phyloP scores from a whole-genome alignment of 2,888 invertebrate species.

The Acleris literana region DNA sequence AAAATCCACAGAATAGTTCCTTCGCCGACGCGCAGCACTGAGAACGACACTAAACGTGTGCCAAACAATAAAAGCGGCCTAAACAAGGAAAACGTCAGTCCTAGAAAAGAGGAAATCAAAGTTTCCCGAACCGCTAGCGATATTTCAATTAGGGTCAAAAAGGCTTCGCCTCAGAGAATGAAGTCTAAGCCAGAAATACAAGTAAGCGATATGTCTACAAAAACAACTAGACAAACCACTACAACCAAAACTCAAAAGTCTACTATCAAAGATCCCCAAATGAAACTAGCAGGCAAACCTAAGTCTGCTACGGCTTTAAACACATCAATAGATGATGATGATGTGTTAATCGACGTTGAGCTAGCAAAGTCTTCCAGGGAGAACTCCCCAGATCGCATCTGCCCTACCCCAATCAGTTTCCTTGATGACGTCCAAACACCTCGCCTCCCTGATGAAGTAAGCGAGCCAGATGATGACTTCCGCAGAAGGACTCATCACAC shows the following conservation, averaged over 20 bases:
- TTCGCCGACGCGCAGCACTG: conserved; percentile 45
- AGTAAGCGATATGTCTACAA: conserved; percentile 65
- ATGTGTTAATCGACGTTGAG: conserved; percentile 87
- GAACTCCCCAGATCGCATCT: conserved; percentile 88
- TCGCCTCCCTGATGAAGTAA: conserved; percentile 89
- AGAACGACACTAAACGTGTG: conserved; percentile 61
- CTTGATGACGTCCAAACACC: conserved; percentile 85
- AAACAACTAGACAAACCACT: conserved; percentile 52
- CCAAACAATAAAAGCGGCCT: conserved; percentile 62
- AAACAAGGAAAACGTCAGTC: conserved; percentile 61
- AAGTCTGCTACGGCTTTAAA: conserved; percentile 80
- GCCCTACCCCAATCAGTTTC: conserved; percentile 86
- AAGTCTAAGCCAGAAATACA: conserved; percentile 80
- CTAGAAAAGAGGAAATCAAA: conserved; percentile 74
- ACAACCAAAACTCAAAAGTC: conserved; percentile 53
- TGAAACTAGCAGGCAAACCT: conserved; percentile 69
- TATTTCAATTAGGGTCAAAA: conserved; percentile 78
- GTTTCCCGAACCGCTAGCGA: conserved; percentile 84
- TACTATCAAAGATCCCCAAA: conserved; percentile 56
- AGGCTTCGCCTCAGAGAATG: conserved; percentile 69
- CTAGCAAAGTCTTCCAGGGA: conserved; percentile 90
- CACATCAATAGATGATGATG: conserved; percentile 79
- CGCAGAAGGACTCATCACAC: conserved; percentile 66
- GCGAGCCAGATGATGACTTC: conserved; percentile 88
- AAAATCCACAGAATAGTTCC: conserved; percentile 47